Conservation (phyloP, 2,797 vertebrate genomes). For the Aphelocoma californica region DNA sequence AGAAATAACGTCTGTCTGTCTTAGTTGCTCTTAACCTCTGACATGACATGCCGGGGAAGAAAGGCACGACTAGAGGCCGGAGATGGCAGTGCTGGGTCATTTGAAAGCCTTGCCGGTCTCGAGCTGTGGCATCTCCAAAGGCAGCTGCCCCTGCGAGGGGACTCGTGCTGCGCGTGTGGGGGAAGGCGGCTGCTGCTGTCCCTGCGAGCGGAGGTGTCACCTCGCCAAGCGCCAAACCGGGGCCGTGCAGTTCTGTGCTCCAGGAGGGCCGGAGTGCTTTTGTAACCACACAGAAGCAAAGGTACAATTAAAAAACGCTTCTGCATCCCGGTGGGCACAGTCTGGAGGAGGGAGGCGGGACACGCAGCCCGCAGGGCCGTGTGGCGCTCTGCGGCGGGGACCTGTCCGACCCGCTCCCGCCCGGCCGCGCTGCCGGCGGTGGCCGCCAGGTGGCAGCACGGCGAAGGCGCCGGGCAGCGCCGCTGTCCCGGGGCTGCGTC, state of each 20-base stretch:
- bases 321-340: neutral
- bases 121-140: constrained; percentile 54
- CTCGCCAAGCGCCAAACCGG: neutral
- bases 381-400: neutral
- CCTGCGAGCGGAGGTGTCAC: neutral
- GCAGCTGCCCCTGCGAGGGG: neutral
- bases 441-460: constrained; percentile 65
- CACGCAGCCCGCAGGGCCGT: neutral
- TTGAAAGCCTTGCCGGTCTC: neutral
- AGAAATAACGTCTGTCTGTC: neutral
- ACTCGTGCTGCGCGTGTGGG: neutral
- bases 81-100: neutral
- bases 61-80: neutral
- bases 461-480: neutral
- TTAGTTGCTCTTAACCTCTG: neutral
- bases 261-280: neutral
- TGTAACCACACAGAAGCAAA: constrained; percentile 31
- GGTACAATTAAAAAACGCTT: neutral
- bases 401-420: neutral
- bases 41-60: rapidly evolving
- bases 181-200: neutral
- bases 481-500: neutral
- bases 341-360: neutral
- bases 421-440: neutral
- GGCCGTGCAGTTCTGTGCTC: neutral